These are phyloP conservation scores for Chlorops oryzae DNA, from an alignment of 1,140 invertebrate species.

Conservation along the genomic window DNA sequence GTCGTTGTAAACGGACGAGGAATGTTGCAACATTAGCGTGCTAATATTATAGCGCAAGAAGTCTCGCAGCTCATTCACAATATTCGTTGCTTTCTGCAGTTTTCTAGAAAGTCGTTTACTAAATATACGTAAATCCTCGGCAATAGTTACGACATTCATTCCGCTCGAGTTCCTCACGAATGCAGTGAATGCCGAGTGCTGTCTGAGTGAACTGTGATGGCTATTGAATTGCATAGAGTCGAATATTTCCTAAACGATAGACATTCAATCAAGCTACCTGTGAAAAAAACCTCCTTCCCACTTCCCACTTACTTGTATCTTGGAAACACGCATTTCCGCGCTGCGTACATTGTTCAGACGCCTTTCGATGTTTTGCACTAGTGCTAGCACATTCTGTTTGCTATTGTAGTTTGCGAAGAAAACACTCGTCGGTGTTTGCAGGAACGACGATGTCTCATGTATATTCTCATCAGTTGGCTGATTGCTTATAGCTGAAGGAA, in stretches of 20 bases:
- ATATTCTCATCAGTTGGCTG: too few species aligned
- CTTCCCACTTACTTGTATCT: conserved; percentile 54
- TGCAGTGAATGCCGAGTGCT: conserved; percentile 7
- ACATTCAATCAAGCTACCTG: not conserved
- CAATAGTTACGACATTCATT: too few species aligned
- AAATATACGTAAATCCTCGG: conserved; percentile 44
- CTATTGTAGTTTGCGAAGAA: conserved; percentile 35
- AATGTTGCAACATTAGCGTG: conserved; percentile 28
- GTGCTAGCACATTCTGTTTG: conserved; percentile 39
- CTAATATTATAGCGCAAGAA: conserved; percentile 38
- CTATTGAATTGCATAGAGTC: conserved; percentile 44
- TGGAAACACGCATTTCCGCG: conserved; percentile 54
- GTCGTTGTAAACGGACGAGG: conserved; percentile 24
- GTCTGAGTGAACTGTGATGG: conserved; percentile 4
- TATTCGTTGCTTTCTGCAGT: conserved; percentile 45
- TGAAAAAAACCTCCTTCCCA: too few species aligned
- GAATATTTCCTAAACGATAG: conserved; percentile 48
- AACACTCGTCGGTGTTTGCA: conserved; percentile 31
- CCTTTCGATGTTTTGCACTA: conserved; percentile 34
- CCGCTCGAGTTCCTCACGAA: too few species aligned
- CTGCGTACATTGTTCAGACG: conserved; percentile 48
- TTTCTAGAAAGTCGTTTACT: conserved; percentile 46
- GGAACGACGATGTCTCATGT: conserved; percentile 1
- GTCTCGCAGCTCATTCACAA: conserved; percentile 36
- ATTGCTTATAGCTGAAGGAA: too few species aligned